A percentile compares a stretch with the other conserved stretches of the same genome.
Conservation (phyloP, 2,113 vertebrate species). For the Tretioscincus oriximinensis region DNA sequence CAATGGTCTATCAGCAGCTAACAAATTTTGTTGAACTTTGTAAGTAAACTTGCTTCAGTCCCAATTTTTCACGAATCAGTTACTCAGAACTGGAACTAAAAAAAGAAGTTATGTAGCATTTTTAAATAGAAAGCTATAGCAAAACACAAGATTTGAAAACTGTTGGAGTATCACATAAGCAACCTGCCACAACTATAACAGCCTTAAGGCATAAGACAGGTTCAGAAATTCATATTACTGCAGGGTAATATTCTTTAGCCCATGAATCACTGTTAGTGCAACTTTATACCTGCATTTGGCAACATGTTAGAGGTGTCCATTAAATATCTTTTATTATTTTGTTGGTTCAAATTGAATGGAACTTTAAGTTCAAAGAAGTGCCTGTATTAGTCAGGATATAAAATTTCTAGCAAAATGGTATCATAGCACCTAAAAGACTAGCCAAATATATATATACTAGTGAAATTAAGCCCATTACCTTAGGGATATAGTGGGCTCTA, state of each 20-base stretch:
- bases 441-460: too few species aligned
- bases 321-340: too few species aligned
- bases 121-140: background rate
- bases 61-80: background rate
- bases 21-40: too few species aligned
- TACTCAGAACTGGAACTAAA: background rate
- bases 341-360: too few species aligned
- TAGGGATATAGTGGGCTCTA: too few species aligned
- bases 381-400: too few species aligned
- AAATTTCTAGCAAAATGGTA: too few species aligned
- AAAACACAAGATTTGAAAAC: background rate
- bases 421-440: too few species aligned
- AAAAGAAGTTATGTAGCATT: background rate
- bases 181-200: background rate
- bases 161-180: background rate
- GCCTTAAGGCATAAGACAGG: background rate
- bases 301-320: background rate
- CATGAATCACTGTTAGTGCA: background rate
- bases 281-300: conserved; percentile 16
- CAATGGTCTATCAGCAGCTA: too few species aligned
- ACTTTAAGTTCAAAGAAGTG: too few species aligned
- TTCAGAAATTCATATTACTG: background rate
- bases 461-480: too few species aligned
- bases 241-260: background rate
- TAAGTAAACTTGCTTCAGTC: too few species aligned